phyloP scores from a whole-genome alignment of 1,140 invertebrate species.

The Heliconius nattereri region DNA sequence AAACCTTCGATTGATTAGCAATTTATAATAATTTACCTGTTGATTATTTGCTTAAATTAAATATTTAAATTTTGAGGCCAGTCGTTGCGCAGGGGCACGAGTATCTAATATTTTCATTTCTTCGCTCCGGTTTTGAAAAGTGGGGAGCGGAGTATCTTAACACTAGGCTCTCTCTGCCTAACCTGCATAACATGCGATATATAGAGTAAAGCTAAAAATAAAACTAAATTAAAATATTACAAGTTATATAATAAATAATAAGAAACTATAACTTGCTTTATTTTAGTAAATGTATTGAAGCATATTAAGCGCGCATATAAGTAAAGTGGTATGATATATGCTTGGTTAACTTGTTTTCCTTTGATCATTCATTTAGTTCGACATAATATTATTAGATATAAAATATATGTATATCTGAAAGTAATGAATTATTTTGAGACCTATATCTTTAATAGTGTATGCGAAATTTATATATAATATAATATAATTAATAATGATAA shows the following conservation, averaged over 20 bases:
- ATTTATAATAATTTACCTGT: background rate
- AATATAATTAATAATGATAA: no score
- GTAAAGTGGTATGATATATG: background rate
- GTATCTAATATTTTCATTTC: no score
- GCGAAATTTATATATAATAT: no score
- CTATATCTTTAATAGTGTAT: no score
- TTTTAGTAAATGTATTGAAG: background rate
- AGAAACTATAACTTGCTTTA: background rate
- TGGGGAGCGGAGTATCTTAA: no score
- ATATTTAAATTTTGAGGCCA: background rate
- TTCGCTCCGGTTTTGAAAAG: no score
- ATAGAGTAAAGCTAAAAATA: no score
- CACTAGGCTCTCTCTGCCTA: no score
- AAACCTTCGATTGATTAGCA: background rate
- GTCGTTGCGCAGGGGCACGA: no score
- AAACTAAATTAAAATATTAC: no score
- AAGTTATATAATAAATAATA: no score
- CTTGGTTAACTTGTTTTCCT: background rate
- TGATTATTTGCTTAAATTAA: background rate
- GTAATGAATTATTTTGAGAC: background rate
- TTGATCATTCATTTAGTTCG: conserved; percentile 6
- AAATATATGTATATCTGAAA: background rate
- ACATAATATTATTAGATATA: background rate
- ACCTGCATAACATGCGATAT: no score
- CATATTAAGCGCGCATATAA: background rate